Evolutionary conservation across 2,797 vertebrate genomes (phyloP).

Genomic region (Acipenser ruthenus): DNA sequence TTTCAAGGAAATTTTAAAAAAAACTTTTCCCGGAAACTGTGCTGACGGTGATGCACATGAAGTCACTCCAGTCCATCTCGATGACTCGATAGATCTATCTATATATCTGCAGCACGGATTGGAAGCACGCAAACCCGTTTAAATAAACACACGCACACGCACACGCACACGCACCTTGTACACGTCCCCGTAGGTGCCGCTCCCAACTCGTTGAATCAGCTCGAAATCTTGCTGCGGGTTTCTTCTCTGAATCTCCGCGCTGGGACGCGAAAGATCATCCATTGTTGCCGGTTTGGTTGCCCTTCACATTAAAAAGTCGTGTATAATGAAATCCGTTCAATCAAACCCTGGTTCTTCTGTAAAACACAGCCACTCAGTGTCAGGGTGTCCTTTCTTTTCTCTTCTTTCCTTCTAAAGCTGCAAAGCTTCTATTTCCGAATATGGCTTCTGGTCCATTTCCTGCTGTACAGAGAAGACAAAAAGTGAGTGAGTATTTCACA

Average conservation of each 20-base stretch:
- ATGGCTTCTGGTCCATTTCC: conserved; percentile 41
- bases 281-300: conserved; percentile 42
- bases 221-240: conserved; percentile 97
- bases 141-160: conserved; percentile 33
- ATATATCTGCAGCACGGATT: no score
- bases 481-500: not conserved
- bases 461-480: conserved; percentile 25
- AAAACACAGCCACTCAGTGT: conserved; percentile 7
- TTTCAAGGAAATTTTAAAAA: no score
- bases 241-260: conserved; percentile 83
- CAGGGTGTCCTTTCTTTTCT: not conserved
- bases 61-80: no score
- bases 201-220: conserved; percentile 91
- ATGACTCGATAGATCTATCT: no score
- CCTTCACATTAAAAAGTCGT: conserved; percentile 44
- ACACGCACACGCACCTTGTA: conserved; percentile 76
- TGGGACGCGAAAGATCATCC: conserved; percentile 70
- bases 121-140: no score
- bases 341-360: no score
- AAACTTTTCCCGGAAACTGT: no score
- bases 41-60: no score
- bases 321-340: conserved; percentile 15
- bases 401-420: conserved; percentile 26
- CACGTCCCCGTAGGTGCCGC: conserved; percentile 94
- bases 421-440: conserved; percentile 34